Evolutionary conservation across 2,113 vertebrate species (phyloP).

Genomic region (Ovis aries): ARS-UI_Ramb_v3.0 NC_056068.1:27270501-27271000

Average conservation of each 20-base stretch:
- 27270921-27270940: background rate
- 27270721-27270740: background rate
- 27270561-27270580: background rate
- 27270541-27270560: background rate
- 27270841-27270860: background rate
- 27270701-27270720: background rate
- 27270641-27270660: background rate
- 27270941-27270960: background rate
- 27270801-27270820: background rate
- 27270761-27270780: background rate
- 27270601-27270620: background rate
- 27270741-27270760: background rate
- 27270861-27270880: background rate
- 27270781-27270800: background rate
- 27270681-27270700: background rate
- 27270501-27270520: background rate
- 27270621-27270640: fast-evolving
- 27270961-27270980: conserved; percentile 18
- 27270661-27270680: fast-evolving
- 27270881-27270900: background rate
- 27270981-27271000: conserved; percentile 8
- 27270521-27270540: background rate
- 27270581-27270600: background rate
- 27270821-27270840: background rate
- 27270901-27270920: background rate